Evolutionary conservation across 2,888 invertebrate genomes (phyloP).

Genomic region (Drosophila colorata): DNA sequence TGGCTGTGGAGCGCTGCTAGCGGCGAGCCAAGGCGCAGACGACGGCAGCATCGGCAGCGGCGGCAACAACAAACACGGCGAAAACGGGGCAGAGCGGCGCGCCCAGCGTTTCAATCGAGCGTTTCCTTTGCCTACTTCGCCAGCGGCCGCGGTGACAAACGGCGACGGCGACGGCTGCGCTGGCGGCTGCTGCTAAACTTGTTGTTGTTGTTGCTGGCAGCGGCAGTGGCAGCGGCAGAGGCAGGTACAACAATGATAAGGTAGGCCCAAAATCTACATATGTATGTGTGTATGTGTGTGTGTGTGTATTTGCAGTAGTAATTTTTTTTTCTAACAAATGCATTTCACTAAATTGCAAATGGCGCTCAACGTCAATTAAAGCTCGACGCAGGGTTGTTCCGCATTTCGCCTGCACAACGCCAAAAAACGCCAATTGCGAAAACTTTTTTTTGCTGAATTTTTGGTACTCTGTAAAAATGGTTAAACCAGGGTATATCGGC

Average conservation of each 20-base stretch:
- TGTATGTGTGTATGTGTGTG: too few relatives aligned
- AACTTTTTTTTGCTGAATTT: background rate
- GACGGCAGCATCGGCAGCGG: conserved; percentile 35
- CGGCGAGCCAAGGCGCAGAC: conserved; percentile 25
- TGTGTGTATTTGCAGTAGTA: too few relatives aligned
- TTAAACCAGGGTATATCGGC: too few relatives aligned
- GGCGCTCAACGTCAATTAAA: conserved; percentile 28
- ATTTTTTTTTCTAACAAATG: conserved; percentile 6
- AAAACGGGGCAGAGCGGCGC: conserved; percentile 7
- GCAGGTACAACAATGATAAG: conserved; percentile 71
- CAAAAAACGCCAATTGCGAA: conserved; percentile 7
- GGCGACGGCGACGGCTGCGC: conserved; percentile 44
- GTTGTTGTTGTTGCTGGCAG: conserved; percentile 43
- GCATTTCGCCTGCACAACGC: conserved; percentile 2
- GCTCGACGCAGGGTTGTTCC: conserved; percentile 16
- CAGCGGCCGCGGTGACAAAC: conserved; percentile 45
- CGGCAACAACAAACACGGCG: conserved; percentile 33
- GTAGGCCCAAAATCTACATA: conserved; percentile 21
- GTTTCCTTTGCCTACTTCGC: conserved; percentile 13
- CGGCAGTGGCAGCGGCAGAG: conserved; percentile 30
- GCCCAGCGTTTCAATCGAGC: background rate
- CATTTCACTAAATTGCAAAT: conserved; percentile 40
- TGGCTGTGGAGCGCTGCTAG: conserved; percentile 43
- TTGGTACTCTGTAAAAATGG: background rate
- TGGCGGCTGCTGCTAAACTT: conserved; percentile 49